Evolutionary conservation across 2,797 vertebrate species (phyloP).

Genomic region (Taeniopygia guttata): DNA sequence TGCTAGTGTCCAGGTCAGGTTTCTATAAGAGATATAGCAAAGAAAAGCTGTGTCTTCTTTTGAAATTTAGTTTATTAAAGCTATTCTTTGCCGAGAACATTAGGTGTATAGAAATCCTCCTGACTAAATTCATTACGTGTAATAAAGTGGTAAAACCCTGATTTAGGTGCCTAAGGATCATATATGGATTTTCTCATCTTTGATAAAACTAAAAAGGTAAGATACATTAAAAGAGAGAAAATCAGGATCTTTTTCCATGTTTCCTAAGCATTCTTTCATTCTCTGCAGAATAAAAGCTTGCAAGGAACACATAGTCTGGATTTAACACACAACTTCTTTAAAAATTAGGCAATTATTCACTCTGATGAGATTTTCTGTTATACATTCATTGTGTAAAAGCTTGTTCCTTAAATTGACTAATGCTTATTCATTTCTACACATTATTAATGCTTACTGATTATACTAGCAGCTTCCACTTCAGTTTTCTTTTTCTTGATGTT

Average conservation of each 20-base stretch:
- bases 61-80: slow-evolving; percentile 2
- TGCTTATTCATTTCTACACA: neutral
- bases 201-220: neutral
- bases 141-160: neutral
- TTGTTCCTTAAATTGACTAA: neutral
- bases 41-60: neutral
- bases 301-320: neutral
- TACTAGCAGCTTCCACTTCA: neutral
- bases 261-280: neutral
- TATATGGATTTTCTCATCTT: neutral
- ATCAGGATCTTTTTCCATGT: neutral
- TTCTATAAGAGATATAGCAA: neutral
- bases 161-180: neutral
- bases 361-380: neutral
- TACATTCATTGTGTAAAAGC: neutral
- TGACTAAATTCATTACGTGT: neutral
- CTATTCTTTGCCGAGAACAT: neutral
- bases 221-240: neutral
- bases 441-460: neutral
- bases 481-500: neutral
- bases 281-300: neutral
- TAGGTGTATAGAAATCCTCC: neutral
- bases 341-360: neutral
- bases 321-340: neutral
- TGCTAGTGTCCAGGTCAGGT: neutral